A percentile compares a stretch with the other conserved stretches of the same genome.
phyloP scores from a whole-genome alignment of 2,888 invertebrate species.

The Seira musarum region DNA sequence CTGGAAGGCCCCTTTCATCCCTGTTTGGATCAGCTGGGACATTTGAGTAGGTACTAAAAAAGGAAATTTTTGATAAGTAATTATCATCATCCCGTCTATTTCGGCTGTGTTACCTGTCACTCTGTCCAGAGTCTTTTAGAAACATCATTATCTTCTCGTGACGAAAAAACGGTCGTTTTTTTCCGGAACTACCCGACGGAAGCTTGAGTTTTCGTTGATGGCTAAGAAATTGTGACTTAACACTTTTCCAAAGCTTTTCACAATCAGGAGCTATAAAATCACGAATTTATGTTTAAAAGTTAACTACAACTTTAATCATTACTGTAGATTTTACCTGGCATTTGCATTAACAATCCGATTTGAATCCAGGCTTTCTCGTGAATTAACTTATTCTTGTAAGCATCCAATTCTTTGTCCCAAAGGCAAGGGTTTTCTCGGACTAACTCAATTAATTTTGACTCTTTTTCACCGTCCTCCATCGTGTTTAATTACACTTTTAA shows the following conservation, averaged over 20 bases:
- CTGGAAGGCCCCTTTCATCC: neutral
- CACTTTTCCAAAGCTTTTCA: neutral
- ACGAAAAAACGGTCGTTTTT: slow-evolving; percentile 1
- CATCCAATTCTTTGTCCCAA: neutral
- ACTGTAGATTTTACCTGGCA: neutral
- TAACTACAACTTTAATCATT: neutral
- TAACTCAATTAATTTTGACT: neutral
- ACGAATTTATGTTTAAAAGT: neutral
- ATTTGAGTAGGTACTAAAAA: neutral
- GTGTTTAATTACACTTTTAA: no score
- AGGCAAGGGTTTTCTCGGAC: neutral
- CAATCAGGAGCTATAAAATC: neutral
- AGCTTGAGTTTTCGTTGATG: neutral
- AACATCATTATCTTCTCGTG: slow-evolving; percentile 8
- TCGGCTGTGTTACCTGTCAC: neutral
- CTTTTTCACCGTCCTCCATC: neutral
- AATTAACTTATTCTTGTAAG: neutral
- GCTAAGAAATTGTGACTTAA: neutral
- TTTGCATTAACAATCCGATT: neutral
- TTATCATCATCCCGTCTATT: no score
- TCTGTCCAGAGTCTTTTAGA: neutral
- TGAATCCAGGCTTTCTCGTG: neutral
- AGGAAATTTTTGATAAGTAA: no score
- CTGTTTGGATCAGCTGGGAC: neutral
- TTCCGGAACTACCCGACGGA: slow-evolving; percentile 1